Base-by-base conservation (phyloP, 1,140 invertebrate genomes). In the Lysiphlebus fabarum region DNA sequence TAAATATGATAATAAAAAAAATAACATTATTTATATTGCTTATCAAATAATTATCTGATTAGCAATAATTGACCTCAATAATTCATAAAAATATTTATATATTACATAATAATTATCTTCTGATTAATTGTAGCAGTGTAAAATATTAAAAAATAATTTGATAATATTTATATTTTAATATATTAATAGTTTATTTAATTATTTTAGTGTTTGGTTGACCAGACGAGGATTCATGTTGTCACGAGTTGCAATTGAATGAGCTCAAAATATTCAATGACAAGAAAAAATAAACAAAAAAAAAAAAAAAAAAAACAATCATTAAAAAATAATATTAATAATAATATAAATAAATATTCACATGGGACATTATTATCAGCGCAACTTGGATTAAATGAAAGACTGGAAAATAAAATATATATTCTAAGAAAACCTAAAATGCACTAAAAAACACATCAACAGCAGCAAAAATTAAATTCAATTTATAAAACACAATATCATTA, bases 171-270 rank as follows among this genome's bases (percentile, higher is more conserved):
- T 36, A 47, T 12, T 60, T 58, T 58, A 48, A 51, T 6, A 12
- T 33, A 66, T 59, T 67, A 41, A 54, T 62, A 57, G 63, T 56
- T 66, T 48, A 17, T 45, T 50, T 43, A 10, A 60, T 49, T 62
- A 66, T 76, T 71, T 11, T 72, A 87, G 86, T 14, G 82, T 87
- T 40, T 87, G 86, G 86, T 71, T 87, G 61, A 87, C 85, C 73
- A 86, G 84, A 76, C 82, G 83, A 63, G 86, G 86, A 53, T 79
- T 87, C 64, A 76, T 87, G 58, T 81, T 86, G 58, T 82, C 85
- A 48, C 81, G 84, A 65, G 80, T 87, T 47, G 83, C 85, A 64
- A 81, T 86, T 65, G 81, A 84, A 76, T 84, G 77, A 83, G 67
- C 48, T 17, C 38, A 12, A n/a, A 44, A 54, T 3, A 6, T 11